These are phyloP conservation scores for Phortica okadai DNA, from an alignment of 2,888 invertebrate genomes.

Conservation along the genomic window DNA sequence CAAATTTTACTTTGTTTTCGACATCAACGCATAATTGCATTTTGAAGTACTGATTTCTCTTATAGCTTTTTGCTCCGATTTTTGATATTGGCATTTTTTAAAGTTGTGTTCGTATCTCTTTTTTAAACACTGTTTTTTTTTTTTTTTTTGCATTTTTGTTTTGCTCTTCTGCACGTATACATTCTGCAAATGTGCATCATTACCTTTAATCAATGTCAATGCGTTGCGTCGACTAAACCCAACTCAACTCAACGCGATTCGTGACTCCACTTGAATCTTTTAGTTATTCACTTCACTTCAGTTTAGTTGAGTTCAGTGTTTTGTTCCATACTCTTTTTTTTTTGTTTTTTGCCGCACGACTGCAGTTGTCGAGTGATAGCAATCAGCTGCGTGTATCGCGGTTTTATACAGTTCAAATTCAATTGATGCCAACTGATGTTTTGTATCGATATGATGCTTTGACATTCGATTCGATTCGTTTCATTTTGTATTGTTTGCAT, in stretches of 20 bases:
- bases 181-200: conserved; percentile 31
- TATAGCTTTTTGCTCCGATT: not conserved
- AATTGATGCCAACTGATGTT: not conserved
- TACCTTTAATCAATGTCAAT: conserved; percentile 36
- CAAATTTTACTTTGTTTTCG: conserved; percentile 14
- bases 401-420: not conserved
- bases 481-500: conserved; percentile 5
- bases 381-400: conserved; percentile 15
- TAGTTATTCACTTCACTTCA: conserved; percentile 1
- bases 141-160: not conserved
- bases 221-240: not conserved
- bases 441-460: not conserved
- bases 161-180: conserved; percentile 10
- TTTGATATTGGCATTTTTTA: not conserved
- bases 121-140: not conserved
- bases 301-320: not conserved
- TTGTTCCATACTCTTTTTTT: conserved; percentile 9
- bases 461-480: not conserved
- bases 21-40: conserved; percentile 26
- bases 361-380: conserved; percentile 24
- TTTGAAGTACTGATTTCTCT: not conserved
- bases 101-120: not conserved
- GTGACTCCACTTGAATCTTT: too few species aligned
- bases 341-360: conserved; percentile 22
- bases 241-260: not conserved